Base-by-base conservation (phyloP, 2,113 vertebrate species). In the Zosterops pallidus region DNA sequence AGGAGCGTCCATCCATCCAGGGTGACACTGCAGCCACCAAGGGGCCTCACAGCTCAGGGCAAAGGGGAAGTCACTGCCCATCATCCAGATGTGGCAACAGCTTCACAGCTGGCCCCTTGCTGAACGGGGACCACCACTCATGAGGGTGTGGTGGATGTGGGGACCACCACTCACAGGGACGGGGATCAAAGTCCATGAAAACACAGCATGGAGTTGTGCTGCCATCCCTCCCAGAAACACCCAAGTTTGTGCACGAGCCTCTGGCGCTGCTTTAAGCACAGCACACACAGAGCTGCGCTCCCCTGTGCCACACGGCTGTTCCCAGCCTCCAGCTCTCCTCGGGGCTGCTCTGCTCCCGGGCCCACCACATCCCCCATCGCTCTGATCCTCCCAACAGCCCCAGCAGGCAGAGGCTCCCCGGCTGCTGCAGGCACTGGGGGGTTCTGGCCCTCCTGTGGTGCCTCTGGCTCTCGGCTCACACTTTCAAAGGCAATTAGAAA, bases 61-160 rank as follows among this genome's bases (percentile, higher is more conserved):
- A 26, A 9, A 44, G 87, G 7, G 0, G 5, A 13, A 17, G n/a
- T 56, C 11, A 2, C 3, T 44, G 24, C 3, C 12, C 5, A 0
- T 20, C 19, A 31, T 0, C 64, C 69, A 44, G 46, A 52, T 0
- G 2, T 2, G 21, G 71, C 29, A 39, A 1, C 12, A 3, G 39
- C 47, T 25, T 42, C 65, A 16, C 3, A 4, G 25, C 8, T 21
- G 10, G 24, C 11, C 28, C 17, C 41, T 16, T 11, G 60, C 74
- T 2, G 0, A 7, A 29, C 0, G 0, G 12, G 29, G 23, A 49
- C 33, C 33, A 2, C 7, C 3, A 2, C 28, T 28, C 1, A 0
- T 17, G 1, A 3, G 67, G 46, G 37, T 6, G 6, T 2, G 42
- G 6, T 2, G 42, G 28, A 33, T 14, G 21, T 31, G 44, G 26